A percentile compares a stretch with the other conserved stretches of the same genome.
phyloP scores from a whole-genome alignment of 2,797 vertebrate species.

The Channa striata region DNA sequence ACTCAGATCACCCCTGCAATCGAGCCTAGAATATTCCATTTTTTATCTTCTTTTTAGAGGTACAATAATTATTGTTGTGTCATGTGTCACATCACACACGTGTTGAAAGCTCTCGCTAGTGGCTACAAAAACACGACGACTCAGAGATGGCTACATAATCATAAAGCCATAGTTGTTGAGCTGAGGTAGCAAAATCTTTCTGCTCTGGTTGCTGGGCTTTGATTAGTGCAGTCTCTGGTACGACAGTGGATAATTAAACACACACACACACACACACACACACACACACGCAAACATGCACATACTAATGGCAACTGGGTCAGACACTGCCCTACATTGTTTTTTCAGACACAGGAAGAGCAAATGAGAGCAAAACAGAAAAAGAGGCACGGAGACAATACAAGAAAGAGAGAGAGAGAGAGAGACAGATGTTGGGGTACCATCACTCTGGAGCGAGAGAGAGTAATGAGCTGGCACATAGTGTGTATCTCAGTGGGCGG shows the following conservation, averaged over 20 bases:
- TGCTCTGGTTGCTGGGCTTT: conserved; percentile 68
- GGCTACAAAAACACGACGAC: conserved; percentile 26
- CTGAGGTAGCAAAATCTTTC: conserved; percentile 65
- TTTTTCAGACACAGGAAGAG: conserved; percentile 69
- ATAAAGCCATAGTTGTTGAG: conserved; percentile 58
- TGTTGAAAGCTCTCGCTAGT: conserved; percentile 9
- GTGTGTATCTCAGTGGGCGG: conserved; percentile 57
- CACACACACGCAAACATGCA: conserved; percentile 27
- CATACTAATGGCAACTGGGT: conserved; percentile 79
- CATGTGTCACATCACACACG: not conserved
- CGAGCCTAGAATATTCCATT: conserved; percentile 2
- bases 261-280: conserved; percentile 35
- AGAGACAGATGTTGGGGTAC: conserved; percentile 70
- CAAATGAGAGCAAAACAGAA: conserved; percentile 60
- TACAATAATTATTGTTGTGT: not conserved
- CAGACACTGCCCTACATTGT: conserved; percentile 81
- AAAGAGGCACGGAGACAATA: conserved; percentile 39
- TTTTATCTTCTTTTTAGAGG: not conserved
- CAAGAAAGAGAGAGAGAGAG: conserved; percentile 25
- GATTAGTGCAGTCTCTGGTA: conserved; percentile 70
- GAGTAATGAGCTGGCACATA: conserved; percentile 74
- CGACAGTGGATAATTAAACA: conserved; percentile 75
- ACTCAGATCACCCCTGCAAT: conserved; percentile 9
- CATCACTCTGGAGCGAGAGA: conserved; percentile 48
- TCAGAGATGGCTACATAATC: conserved; percentile 30